Conservation (phyloP, 2,888 invertebrate species). For the Amblyjoppa fuscipennis region DNA sequence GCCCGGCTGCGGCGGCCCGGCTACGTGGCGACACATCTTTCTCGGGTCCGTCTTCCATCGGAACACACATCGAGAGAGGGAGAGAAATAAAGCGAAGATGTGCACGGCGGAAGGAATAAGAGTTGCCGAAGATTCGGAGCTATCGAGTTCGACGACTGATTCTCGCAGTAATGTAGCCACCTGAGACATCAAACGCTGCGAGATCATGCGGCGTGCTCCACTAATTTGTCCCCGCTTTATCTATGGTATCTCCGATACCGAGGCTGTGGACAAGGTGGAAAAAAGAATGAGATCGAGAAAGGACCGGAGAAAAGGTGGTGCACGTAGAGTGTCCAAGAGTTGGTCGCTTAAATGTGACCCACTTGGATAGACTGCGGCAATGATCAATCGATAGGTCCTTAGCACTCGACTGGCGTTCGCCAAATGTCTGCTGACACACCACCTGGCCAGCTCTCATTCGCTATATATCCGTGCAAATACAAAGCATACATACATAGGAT, state of each 20-base stretch:
- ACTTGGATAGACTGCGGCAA: constrained; percentile 73
- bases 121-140: constrained; percentile 1
- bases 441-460: constrained; percentile 44
- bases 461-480: constrained; percentile 46
- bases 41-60: constrained; percentile 46
- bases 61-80: constrained; percentile 32
- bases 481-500: constrained; percentile 32
- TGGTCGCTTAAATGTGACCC: constrained; percentile 72
- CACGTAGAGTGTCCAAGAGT: constrained; percentile 33
- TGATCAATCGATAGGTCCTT: constrained; percentile 77
- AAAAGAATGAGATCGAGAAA: constrained; percentile 29
- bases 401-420: constrained; percentile 69
- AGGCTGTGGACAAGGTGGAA: neutral
- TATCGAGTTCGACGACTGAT: constrained; percentile 12
- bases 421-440: constrained; percentile 57
- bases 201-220: neutral
- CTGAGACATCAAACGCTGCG: constrained; percentile 26
- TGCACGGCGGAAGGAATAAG: constrained; percentile 13
- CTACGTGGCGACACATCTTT: constrained; percentile 61
- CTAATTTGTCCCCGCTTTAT: constrained; percentile 8
- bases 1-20: constrained; percentile 37
- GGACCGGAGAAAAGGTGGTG: constrained; percentile 26
- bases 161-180: constrained; percentile 37
- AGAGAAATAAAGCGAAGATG: neutral
- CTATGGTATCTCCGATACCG: constrained; percentile 2